phyloP scores from a whole-genome alignment of 2,797 vertebrate genomes.

The Kryptopterus vitreolus region DNA sequence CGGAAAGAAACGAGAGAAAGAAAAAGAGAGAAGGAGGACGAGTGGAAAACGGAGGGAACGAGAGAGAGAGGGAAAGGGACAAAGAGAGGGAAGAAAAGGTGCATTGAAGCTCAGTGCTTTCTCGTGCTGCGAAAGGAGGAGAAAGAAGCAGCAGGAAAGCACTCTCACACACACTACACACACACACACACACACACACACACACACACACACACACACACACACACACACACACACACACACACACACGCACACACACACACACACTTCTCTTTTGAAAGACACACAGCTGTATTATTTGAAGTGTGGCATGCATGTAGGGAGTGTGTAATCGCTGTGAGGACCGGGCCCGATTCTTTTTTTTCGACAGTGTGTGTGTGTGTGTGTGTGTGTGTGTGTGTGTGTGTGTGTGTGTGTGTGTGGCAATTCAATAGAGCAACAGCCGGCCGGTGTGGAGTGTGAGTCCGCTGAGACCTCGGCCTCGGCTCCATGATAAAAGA shows the following conservation, averaged over 20 bases:
- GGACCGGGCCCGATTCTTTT: constrained; percentile 4
- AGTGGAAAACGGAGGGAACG: neutral
- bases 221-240: constrained; percentile 17
- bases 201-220: constrained; percentile 31
- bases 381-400: constrained; percentile 30
- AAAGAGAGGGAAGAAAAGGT: constrained; percentile 17
- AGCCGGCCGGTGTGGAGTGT: constrained; percentile 54
- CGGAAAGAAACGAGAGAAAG: neutral
- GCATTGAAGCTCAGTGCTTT: neutral
- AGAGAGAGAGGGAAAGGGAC: neutral
- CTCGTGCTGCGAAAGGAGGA: neutral
- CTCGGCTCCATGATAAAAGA: constrained; percentile 62
- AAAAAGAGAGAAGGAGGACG: neutral
- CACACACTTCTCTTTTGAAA: neutral
- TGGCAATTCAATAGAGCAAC: constrained; percentile 57
- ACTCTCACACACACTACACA: neutral
- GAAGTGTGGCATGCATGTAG: constrained; percentile 13
- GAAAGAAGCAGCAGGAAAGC: constrained; percentile 27
- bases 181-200: constrained; percentile 20
- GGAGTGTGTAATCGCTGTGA: constrained; percentile 25
- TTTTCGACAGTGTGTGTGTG: neutral
- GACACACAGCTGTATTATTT: constrained; percentile 18
- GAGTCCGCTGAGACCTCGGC: constrained; percentile 53
- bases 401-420: constrained; percentile 17
- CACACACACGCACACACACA: constrained; percentile 24